Evolutionary conservation across 30 jellyfish, hydroid and myxozoan species (phyloP), one percentile per base, ranked within the genome.

Genomic region (Hydra vulgaris): DNA sequence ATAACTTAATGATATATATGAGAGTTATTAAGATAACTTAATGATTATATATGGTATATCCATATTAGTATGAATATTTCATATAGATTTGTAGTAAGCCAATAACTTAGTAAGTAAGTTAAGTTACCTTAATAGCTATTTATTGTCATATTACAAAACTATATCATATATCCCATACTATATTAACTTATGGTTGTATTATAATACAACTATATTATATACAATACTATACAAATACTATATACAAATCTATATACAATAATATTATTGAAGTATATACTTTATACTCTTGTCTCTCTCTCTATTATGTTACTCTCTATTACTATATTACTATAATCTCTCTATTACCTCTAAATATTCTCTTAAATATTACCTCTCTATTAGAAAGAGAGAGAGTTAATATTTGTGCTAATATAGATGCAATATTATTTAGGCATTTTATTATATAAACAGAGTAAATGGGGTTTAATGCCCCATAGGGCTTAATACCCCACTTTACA

Each of bases 161-260:
- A 70, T 70, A 70, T 70, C 15, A 70, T 70, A 40, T 40, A 40
- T 40, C 61, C n/a, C 61, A 40, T 40, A 40, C 61, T 40, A 40
- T 22, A 0, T 21, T 70, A 70, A 22, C 76, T 70, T 70, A 22
- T 70, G 76, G 76, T 70, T 70, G 1, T 70, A 70, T 70, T 70
- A 20, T 70, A 25, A 70, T 0, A 25, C 27, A 20, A 70, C 76
- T 0, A 70, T 40, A 40, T 40, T 40, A 40, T 40, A 40, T 40
- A 40, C 61, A 40, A 40, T 40, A 40, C 61, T 40, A 40, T 40
- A 40, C 61, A 40, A 40, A 40, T 40, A 40, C 61, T 40, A 40
- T 40, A 40, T 40, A 40, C 61, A 40, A 40, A 40, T 40, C 61
- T 40, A 40, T 40, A 40, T 40, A 40, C 61, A 40, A 40, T 40